Conservation (phyloP, 2,888 invertebrate genomes). For the Protonemura montana region DNA sequence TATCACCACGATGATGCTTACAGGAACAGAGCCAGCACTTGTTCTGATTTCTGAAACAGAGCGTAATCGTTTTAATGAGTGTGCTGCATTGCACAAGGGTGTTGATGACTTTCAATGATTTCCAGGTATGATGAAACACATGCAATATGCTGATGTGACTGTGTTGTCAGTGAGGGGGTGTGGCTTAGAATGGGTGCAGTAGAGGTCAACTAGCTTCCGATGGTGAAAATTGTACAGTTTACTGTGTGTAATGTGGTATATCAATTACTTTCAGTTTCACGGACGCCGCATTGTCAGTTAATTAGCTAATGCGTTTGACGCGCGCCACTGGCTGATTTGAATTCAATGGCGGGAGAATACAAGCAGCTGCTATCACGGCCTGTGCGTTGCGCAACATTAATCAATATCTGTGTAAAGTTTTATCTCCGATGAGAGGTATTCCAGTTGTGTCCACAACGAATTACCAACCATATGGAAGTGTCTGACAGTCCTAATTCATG, state of each 20-base stretch:
- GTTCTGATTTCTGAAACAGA: conserved; percentile 12
- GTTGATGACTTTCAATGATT: conserved; percentile 25
- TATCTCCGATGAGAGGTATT: background rate
- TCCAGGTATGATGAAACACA: conserved; percentile 29
- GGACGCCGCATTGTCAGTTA: background rate
- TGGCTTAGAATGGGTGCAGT: conserved; percentile 3
- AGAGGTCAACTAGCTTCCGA: conserved; percentile 28
- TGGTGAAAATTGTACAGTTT: background rate
- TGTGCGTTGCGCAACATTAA: conserved; percentile 16
- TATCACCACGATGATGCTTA: background rate
- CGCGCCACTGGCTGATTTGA: background rate
- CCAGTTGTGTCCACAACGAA: conserved; percentile 13
- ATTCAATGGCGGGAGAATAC: background rate
- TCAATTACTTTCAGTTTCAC: conserved; percentile 15
- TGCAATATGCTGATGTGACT: background rate
- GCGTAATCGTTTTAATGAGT: background rate
- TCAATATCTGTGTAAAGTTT: conserved; percentile 19
- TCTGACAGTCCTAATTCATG: background rate
- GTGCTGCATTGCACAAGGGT: background rate
- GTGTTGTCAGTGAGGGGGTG: conserved; percentile 17
- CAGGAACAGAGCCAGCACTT: background rate
- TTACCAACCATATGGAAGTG: conserved; percentile 24
- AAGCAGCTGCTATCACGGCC: background rate
- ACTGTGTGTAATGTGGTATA: background rate
- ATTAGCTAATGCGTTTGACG: background rate